phyloP scores from a whole-genome alignment of 2,888 invertebrate genomes.

The Seira ritae region DNA sequence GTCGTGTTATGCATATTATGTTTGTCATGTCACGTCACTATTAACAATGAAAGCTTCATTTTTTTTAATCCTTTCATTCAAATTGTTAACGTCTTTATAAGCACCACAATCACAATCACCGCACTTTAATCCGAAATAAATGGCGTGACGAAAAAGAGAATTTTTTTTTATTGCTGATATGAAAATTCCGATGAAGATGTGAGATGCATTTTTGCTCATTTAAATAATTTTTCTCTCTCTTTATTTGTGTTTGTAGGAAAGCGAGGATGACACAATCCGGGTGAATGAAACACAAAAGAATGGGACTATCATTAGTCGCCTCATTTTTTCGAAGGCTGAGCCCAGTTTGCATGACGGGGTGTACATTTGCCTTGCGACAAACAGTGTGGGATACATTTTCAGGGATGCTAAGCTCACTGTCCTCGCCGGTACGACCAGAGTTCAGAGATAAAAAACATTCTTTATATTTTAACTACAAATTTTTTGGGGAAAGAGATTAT shows the following conservation, averaged over 20 bases:
- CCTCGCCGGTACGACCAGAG: constrained; percentile 64
- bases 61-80: no score
- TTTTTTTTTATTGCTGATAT: no score
- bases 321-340: constrained; percentile 69
- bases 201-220: no score
- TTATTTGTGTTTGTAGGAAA: constrained; percentile 70
- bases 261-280: constrained; percentile 70
- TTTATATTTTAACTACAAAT: background rate
- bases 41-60: no score
- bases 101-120: no score
- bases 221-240: no score
- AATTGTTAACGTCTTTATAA: no score
- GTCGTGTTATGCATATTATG: constrained; percentile 7
- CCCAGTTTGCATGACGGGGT: constrained; percentile 67
- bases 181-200: no score
- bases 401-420: constrained; percentile 71
- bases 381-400: constrained; percentile 71
- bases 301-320: constrained; percentile 71
- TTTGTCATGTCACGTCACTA: no score
- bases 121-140: no score
- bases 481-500: background rate
- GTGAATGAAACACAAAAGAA: constrained; percentile 72
- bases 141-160: no score
- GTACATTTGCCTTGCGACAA: constrained; percentile 72
- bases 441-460: no score